phyloP scores from a whole-genome alignment of 2,888 invertebrate genomes.

The Cistogaster globosa region DNA sequence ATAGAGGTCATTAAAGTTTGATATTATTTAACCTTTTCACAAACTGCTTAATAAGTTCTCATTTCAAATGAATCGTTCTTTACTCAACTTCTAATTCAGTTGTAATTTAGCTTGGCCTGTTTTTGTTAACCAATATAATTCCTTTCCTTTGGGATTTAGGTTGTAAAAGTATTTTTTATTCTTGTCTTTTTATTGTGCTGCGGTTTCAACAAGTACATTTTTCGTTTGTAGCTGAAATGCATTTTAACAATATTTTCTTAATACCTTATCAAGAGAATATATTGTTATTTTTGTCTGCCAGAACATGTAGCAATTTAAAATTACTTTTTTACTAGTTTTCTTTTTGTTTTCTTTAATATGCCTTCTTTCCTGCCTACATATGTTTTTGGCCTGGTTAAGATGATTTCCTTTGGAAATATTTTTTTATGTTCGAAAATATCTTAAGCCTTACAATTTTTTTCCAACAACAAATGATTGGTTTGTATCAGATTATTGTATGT shows the following conservation, averaged over 20 bases:
- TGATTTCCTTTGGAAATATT: conserved; percentile 8
- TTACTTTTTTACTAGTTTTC: too few species aligned
- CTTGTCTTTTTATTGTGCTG: conserved; percentile 5
- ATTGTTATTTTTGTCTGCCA: too few species aligned
- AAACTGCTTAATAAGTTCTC: too few species aligned
- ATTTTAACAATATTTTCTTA: background rate
- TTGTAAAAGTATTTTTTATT: background rate
- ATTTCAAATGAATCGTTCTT: too few species aligned
- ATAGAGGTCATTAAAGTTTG: too few species aligned
- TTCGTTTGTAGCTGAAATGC: background rate
- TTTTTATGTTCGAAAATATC: too few species aligned
- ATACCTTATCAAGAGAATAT: too few species aligned
- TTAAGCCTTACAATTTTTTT: background rate
- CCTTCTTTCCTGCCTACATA: conserved; percentile 6
- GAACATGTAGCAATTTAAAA: too few species aligned
- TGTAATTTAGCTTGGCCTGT: conserved; percentile 16
- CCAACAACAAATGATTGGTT: background rate
- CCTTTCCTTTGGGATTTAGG: conserved; percentile 22
- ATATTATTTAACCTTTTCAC: too few species aligned
- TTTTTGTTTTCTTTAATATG: background rate
- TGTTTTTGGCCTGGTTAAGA: conserved; percentile 27
- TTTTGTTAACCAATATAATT: conserved; percentile 23
- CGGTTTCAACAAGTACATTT: background rate
- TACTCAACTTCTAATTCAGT: background rate
- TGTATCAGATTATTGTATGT: background rate